phyloP scores from a whole-genome alignment of 92 coral and sea anemone genomes.

The Siderastrea radians region DNA sequence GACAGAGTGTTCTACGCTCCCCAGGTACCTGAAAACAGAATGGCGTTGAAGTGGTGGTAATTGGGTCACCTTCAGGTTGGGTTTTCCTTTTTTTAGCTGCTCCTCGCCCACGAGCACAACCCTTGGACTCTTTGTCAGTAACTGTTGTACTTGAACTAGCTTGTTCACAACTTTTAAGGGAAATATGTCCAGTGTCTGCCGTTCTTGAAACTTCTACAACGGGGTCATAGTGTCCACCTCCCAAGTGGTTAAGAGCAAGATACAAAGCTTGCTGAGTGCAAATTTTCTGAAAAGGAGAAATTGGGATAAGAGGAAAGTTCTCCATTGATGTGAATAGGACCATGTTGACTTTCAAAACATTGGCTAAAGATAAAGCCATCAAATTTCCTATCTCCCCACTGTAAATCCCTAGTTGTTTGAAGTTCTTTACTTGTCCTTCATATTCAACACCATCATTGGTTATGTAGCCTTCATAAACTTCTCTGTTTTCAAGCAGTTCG shows the following conservation, averaged over 20 bases:
- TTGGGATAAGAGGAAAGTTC: slow-evolving; percentile 57
- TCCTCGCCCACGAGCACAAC: slow-evolving; percentile 67
- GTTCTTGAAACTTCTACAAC: slow-evolving; percentile 45
- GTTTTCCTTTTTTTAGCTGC: slow-evolving; percentile 48
- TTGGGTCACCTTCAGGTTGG: slow-evolving; percentile 36
- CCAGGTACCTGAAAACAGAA: slow-evolving; percentile 47
- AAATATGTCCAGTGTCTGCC: slow-evolving; percentile 23
- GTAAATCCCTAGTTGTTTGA: slow-evolving; percentile 49
- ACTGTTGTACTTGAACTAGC: slow-evolving; percentile 13
- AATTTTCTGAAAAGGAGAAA: slow-evolving; percentile 38
- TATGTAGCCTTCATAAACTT: slow-evolving; percentile 51
- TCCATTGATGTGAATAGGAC: slow-evolving; percentile 65
- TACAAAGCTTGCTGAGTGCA: slow-evolving; percentile 60
- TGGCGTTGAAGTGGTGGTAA: slow-evolving; percentile 11
- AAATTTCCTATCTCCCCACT: slow-evolving; percentile 61
- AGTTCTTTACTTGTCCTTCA: slow-evolving; percentile 57
- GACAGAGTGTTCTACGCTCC: slow-evolving; percentile 45
- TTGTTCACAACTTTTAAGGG: slow-evolving; percentile 15
- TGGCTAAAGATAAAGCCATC: slow-evolving; percentile 60
- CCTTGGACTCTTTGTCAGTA: slow-evolving; percentile 25
- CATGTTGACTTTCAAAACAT: slow-evolving; percentile 50
- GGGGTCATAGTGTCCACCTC: slow-evolving; percentile 74
- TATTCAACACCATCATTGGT: slow-evolving; percentile 32
- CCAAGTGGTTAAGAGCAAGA: slow-evolving; percentile 63
- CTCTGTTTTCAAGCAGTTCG: slow-evolving; percentile 31